Evolutionary conservation across 2,797 vertebrate genomes (phyloP), one percentile per base, ranked within the genome.

Genomic region (Danio aesculapii): DNA sequence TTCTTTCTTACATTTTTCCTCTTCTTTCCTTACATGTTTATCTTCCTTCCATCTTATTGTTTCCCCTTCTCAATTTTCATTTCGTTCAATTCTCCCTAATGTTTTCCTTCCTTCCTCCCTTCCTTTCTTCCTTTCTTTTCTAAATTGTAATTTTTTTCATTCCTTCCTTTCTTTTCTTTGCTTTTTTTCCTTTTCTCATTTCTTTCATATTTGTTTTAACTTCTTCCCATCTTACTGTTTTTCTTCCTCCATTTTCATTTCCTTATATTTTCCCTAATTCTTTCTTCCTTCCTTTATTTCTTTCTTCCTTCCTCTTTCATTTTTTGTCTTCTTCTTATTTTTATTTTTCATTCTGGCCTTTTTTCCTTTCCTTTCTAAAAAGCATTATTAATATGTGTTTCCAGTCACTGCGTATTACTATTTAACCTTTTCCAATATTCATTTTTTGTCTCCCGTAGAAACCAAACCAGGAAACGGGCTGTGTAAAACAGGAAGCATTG

Each of bases 401-500:
- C 11, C 17, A 14, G 41, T 14, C 12, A 16, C 46, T 59, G 8
- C 14, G 14, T 59, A 14, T 73, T 59, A 5, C 43, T 46, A 6
- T 59, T 47, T 74, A 59, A 61, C 43, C 43, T 74, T 8, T 61
- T 61, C 19, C 17, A 43, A 11, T 7, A 21, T 0, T 82, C 13
- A 84, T 41, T 50, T 43, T 17, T 62, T 62, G 79, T 14, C 17
- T 68, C 71, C 83, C 83, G 11, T 87, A 93, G 93, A 92, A 91
- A 88, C 87, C 81, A 93, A 94, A 88, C 90, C 92, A 93, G 92
- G 91, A 91, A 92, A 90, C 88, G 90, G 88, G 89, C 84, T 90
- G 88, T 93, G 89, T 88, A 93, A 93, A 89, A 87, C 92, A 87
- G 92, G 92, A 92, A 90, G 88, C 90, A 91, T 93, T 89, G 88